Evolutionary conservation across 2,113 vertebrate genomes (phyloP).

Genomic region (Aythya baeri): DNA sequence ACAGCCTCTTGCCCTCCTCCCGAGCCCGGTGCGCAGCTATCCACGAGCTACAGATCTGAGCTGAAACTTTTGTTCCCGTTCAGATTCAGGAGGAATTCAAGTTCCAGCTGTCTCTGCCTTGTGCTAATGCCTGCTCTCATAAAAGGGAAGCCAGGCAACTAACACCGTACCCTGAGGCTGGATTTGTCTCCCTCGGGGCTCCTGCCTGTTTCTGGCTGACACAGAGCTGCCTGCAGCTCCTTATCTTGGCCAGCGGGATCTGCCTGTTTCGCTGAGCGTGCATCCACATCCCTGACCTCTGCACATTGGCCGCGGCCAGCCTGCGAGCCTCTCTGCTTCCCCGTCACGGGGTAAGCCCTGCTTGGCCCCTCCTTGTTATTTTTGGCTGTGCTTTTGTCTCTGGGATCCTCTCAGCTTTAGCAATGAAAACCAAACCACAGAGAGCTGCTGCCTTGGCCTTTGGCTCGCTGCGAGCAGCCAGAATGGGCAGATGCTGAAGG

Average conservation of each 20-base stretch:
- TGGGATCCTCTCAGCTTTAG: constrained; percentile 35
- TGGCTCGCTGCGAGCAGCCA: not conserved
- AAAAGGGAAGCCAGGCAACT: not conserved
- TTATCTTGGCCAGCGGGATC: accelerated
- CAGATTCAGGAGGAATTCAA: not conserved
- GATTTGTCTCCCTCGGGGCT: not conserved
- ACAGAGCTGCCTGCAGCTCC: not conserved
- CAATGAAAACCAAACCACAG: constrained; percentile 21
- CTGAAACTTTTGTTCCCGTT: not conserved
- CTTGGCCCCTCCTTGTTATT: constrained; percentile 1
- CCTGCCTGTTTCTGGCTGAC: not conserved
- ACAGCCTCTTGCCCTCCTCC: not conserved
- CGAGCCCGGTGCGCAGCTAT: not conserved
- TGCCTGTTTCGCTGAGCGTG: accelerated
- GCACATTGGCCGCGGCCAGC: accelerated
- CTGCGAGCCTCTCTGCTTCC: not conserved
- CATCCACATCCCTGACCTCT: not conserved
- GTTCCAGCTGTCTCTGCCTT: not conserved
- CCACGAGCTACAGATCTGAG: not conserved
- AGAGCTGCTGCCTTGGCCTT: constrained; percentile 6
- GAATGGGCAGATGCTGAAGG: not conserved
- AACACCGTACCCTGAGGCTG: not conserved
- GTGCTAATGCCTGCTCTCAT: not conserved
- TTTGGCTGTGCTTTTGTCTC: constrained; percentile 46
- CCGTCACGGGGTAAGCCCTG: not conserved